phyloP scores from a whole-genome alignment of 2,888 invertebrate species.

The Callosobruchus maculatus region DNA sequence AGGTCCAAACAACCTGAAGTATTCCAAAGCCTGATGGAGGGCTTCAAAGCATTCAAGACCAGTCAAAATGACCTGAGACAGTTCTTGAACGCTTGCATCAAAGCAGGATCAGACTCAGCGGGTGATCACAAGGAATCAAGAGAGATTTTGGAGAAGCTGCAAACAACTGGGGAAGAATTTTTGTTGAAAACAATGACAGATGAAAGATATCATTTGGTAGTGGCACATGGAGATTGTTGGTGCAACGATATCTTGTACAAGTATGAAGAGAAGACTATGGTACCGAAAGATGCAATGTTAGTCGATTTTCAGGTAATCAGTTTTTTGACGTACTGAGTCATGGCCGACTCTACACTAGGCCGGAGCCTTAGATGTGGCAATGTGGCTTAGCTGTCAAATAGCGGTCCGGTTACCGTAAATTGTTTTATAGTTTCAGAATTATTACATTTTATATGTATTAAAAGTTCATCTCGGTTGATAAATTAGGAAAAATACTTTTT shows the following conservation, averaged over 20 bases:
- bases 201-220: slow-evolving; percentile 6
- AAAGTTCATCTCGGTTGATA: too few species aligned
- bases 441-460: too few species aligned
- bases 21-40: slow-evolving; percentile 18
- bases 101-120: not conserved
- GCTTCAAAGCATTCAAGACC: not conserved
- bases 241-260: slow-evolving; percentile 32
- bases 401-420: too few species aligned
- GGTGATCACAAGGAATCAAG: not conserved
- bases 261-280: slow-evolving; percentile 9
- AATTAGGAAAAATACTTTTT: too few species aligned
- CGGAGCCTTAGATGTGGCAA: too few species aligned
- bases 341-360: too few species aligned
- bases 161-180: not conserved
- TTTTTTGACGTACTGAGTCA: too few species aligned
- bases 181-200: not conserved
- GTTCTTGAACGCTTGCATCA: not conserved
- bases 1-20: slow-evolving; percentile 28
- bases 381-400: too few species aligned
- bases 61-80: not conserved
- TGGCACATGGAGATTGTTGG: slow-evolving; percentile 35
- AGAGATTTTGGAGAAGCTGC: not conserved
- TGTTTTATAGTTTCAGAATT: too few species aligned
- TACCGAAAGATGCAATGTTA: not conserved
- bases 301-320: not conserved